These are phyloP conservation scores for Gastrophryne carolinensis DNA, from an alignment of 2,797 vertebrate genomes.

Conservation along the genomic window DNA sequence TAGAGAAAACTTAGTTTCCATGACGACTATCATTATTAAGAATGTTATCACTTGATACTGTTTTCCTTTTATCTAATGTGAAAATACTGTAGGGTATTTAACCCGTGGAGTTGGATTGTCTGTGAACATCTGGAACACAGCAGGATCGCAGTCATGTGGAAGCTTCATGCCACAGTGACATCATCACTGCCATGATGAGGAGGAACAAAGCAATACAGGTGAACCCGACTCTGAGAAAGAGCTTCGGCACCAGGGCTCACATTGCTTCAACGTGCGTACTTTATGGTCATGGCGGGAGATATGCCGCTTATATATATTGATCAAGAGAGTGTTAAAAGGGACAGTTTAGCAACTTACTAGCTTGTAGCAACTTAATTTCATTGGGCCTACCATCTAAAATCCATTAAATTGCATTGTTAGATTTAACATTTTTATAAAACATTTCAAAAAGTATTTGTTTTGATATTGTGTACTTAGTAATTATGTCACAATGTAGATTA, in stretches of 20 bases:
- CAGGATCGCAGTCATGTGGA: conserved; percentile 15
- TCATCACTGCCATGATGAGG: background rate
- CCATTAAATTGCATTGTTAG: no score
- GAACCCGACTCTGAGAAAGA: background rate
- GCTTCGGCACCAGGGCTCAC: background rate
- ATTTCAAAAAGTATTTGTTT: no score
- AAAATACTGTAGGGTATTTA: conserved; percentile 27
- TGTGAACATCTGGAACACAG: conserved; percentile 7
- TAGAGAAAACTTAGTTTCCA: conserved; percentile 44
- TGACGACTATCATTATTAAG: conserved; percentile 41
- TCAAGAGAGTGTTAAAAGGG: no score
- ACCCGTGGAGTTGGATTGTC: background rate
- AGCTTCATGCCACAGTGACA: background rate
- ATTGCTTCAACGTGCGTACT: no score
- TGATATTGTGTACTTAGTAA: no score
- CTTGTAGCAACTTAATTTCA: no score
- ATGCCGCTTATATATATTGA: no score
- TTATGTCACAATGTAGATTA: no score
- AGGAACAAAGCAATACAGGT: background rate
- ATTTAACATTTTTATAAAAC: no score
- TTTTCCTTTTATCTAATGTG: conserved; percentile 43
- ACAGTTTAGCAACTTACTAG: no score
- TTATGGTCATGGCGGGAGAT: no score
- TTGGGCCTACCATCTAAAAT: no score
- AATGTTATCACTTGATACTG: conserved; percentile 33